These are phyloP conservation scores for Bibio marci DNA, from an alignment of 2,888 invertebrate species.

Conservation along the genomic window DNA sequence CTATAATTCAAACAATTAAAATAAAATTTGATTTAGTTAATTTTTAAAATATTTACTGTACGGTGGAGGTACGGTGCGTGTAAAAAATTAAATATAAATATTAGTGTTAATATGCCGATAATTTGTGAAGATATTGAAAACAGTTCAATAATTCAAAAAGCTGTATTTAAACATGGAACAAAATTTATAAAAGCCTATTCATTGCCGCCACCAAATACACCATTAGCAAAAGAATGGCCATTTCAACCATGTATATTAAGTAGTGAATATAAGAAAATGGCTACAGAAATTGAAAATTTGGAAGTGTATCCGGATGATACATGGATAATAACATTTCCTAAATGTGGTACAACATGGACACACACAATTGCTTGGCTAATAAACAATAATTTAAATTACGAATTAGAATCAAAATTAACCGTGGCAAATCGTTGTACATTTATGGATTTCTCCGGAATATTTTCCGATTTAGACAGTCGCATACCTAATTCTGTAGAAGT, in stretches of 20 bases:
- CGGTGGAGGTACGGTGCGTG: too few species aligned
- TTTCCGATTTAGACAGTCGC: too few species aligned
- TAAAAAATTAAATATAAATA: too few species aligned
- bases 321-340: neutral
- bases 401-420: slow-evolving; percentile 3
- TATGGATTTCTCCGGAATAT: neutral
- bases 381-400: slow-evolving; percentile 7
- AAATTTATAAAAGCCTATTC: neutral
- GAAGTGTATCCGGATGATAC: neutral
- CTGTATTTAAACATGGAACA: neutral
- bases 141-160: neutral
- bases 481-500: neutral
- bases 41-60: too few species aligned
- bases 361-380: slow-evolving; percentile 8
- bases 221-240: neutral
- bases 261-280: neutral
- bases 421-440: neutral
- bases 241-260: neutral
- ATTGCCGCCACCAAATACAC: neutral
- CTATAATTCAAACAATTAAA: too few species aligned
- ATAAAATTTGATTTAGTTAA: too few species aligned
- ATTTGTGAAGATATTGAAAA: neutral
- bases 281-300: neutral
- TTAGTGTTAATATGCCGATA: neutral
- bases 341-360: slow-evolving; percentile 8